Base-by-base conservation (phyloP, 2,888 invertebrate genomes). In the Druceiella hillmani region DNA sequence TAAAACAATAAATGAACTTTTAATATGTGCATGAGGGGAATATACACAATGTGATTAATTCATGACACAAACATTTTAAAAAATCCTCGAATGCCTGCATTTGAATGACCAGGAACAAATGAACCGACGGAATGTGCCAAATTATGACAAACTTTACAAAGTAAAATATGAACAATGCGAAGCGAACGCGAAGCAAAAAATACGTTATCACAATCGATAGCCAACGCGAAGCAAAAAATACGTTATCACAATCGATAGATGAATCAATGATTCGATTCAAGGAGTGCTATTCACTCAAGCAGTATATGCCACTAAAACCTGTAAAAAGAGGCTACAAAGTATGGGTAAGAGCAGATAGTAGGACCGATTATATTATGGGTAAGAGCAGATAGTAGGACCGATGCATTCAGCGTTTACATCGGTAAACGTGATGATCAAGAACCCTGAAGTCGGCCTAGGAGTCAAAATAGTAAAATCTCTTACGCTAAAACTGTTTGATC, bases 261-360 rank as follows among this genome's bases (percentile, higher is more conserved):
- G 44, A 43, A 17, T 38, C 40, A 14, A 43, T 43, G 43, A 36
- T 43, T 17, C 33, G 26, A 22, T 43, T 43, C n/a, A n/a, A 42
- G 20, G 36, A 37, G 11, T 11, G 29, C 13, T 40, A 36, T 11
- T 14, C 39, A n/a, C 24, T 42, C 12, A 42, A 42, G 35, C 39
- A 39, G 10, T 36, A 42, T 6, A 39, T 42, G 42, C 36, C 39
- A 9, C 39, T 39, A 22, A 42, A 39, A 32, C 42, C 36, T 11
- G 28, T 38, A 17, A 41, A 41, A 17, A 33, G 41, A 31, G 41
- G 35, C 9, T 42, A 36, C 20, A 42, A 42, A 27, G 33, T 40
- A 15, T 43, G 40, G 40, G 30, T 29, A 13, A 36, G 40, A 34
- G 36, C 40, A 17, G 43, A 43, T 26, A 33, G 40, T 20, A 25